Percentiles rank a stretch among this genome's conserved stretches.
These are phyloP conservation scores for Carettochelys insculpta DNA, from an alignment of 2,113 vertebrate genomes.

Conservation along the genomic window DNA sequence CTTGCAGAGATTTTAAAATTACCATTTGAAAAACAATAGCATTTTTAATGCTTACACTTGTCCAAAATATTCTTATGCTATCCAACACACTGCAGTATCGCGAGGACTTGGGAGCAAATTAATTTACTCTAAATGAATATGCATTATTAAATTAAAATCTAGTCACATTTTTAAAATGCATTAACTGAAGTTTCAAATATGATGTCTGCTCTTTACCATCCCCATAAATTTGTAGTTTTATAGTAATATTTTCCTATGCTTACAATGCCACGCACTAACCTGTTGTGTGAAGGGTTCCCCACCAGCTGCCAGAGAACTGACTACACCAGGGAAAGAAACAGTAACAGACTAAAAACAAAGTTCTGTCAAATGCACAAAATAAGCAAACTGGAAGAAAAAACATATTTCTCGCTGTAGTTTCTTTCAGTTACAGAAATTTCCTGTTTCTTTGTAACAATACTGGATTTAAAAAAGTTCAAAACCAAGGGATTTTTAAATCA, in stretches of 20 bases:
- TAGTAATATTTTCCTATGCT: not conserved
- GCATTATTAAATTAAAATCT: not conserved
- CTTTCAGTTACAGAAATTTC: not conserved
- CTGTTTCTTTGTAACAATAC: not conserved
- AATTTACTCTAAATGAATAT: not conserved
- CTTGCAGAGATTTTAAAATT: not conserved
- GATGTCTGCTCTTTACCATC: not conserved
- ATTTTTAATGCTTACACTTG: not conserved
- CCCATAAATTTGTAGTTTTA: not conserved
- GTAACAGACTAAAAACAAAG: not conserved
- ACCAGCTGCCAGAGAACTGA: not conserved
- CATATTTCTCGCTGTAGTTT: not conserved
- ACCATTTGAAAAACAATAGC: rapidly evolving
- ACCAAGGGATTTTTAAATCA: not conserved
- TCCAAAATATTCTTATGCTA: rapidly evolving
- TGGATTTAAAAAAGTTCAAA: not conserved
- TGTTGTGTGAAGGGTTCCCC: not conserved
- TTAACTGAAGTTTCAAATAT: not conserved
- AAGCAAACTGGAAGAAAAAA: not conserved
- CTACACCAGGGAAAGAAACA: not conserved
- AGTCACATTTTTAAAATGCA: not conserved
- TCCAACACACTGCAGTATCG: rapidly evolving
- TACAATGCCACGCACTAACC: rapidly evolving
- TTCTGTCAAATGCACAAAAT: not conserved
- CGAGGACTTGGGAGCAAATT: not conserved